Evolutionary conservation across 2,113 vertebrate genomes (phyloP).

Genomic region (Porphyrio hochstetteri): DNA sequence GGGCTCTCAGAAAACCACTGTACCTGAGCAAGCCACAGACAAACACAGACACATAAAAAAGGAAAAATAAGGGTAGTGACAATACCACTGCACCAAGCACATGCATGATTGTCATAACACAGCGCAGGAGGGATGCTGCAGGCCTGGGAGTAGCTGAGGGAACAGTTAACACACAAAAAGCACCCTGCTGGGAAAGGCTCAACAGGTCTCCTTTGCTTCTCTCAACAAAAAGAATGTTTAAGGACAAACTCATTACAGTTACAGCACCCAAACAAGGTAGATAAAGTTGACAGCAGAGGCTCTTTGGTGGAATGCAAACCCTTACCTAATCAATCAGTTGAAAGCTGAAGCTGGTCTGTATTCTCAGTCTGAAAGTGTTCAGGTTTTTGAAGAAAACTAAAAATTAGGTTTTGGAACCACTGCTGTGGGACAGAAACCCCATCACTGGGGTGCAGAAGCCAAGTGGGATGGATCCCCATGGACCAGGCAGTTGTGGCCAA

Average conservation of each 20-base stretch:
- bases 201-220: neutral
- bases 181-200: neutral
- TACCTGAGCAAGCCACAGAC: neutral
- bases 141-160: neutral
- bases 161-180: neutral
- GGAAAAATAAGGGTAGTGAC: neutral
- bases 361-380: neutral
- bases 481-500: neutral
- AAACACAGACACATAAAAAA: neutral
- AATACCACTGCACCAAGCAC: neutral
- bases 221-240: neutral
- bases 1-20: neutral
- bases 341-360: neutral
- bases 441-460: neutral
- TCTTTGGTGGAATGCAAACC: neutral
- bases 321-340: neutral
- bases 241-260: neutral
- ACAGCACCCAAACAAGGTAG: neutral
- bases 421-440: neutral
- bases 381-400: neutral
- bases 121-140: neutral
- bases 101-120: fast-evolving
- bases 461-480: fast-evolving
- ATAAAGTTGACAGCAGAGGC: neutral
- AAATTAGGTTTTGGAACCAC: neutral